Conservation (phyloP, 2,797 vertebrate species). For the Hozukius guyotensis region DNA sequence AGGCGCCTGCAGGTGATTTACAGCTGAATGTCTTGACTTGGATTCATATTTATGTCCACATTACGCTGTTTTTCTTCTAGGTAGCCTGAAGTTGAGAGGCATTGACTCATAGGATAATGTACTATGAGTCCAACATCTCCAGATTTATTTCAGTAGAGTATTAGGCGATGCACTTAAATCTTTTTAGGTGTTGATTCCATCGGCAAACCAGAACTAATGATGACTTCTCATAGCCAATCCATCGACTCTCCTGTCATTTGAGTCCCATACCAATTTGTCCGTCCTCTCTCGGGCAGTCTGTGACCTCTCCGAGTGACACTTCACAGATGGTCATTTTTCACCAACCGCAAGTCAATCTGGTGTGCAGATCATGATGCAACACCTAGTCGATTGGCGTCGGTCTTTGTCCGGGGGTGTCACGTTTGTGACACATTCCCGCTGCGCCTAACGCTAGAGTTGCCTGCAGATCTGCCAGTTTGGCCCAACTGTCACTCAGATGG, state of each 20-base stretch:
- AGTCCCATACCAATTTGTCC: conserved; percentile 11
- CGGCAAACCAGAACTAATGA: conserved; percentile 8
- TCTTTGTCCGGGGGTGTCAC: conserved; percentile 33
- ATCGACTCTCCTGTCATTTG: conserved; percentile 17
- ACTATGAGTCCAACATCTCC: neutral
- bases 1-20: conserved; percentile 4
- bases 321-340: conserved; percentile 68
- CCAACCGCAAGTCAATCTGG: conserved; percentile 52
- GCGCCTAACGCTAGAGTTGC: conserved; percentile 21
- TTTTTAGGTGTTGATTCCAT: conserved; percentile 5
- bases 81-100: neutral
- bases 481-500: conserved; percentile 57
- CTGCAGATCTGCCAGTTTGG: conserved; percentile 39
- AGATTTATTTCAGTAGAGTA: conserved; percentile 3
- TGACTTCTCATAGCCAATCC: conserved; percentile 1
- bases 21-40: neutral
- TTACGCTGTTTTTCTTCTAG: neutral
- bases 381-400: conserved; percentile 21
- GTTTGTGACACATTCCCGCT: conserved; percentile 51
- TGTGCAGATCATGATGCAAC: conserved; percentile 57
- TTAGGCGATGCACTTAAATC: conserved; percentile 5
- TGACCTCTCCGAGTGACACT: conserved; percentile 42
- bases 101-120: conserved; percentile 6
- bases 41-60: neutral
- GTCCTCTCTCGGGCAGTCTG: conserved; percentile 15